Conservation (phyloP, 2,888 invertebrate genomes). For the Busseola fusca region DNA sequence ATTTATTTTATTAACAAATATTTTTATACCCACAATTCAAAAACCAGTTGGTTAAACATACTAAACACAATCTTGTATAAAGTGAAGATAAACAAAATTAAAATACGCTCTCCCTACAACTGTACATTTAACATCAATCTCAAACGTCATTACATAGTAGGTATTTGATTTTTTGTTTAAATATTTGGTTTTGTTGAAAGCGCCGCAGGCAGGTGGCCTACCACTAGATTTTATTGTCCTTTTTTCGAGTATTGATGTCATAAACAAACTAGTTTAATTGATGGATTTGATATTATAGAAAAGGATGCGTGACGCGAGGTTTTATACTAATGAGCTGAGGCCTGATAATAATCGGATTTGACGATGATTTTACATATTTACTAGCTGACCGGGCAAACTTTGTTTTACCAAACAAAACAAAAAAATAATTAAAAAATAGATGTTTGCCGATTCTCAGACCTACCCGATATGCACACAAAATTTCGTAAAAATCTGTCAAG, state of each 20-base stretch:
- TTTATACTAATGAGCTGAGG: too few species aligned
- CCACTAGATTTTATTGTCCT: slow-evolving; percentile 45
- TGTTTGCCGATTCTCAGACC: too few species aligned
- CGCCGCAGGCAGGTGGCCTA: slow-evolving; percentile 66
- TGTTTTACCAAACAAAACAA: too few species aligned
- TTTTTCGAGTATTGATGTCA: slow-evolving; percentile 57
- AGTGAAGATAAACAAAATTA: not conserved
- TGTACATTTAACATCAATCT: slow-evolving; percentile 72
- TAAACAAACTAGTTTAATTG: slow-evolving; percentile 60
- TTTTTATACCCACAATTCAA: not conserved
- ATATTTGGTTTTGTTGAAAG: slow-evolving; percentile 75
- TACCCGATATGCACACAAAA: too few species aligned
- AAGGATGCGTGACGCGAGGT: slow-evolving; percentile 31
- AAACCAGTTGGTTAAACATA: not conserved
- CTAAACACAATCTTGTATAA: not conserved
- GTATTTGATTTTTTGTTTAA: slow-evolving; percentile 72
- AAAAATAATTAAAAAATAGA: too few species aligned
- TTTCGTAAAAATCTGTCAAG: too few species aligned
- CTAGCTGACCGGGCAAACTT: too few species aligned
- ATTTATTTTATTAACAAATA: not conserved
- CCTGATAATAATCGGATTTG: too few species aligned
- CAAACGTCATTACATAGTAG: slow-evolving; percentile 69
- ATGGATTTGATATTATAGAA: slow-evolving; percentile 45
- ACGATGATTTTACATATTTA: too few species aligned
- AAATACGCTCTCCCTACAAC: slow-evolving; percentile 24